A percentile compares a stretch with the other conserved stretches of the same genome.
Conservation (phyloP, 2,888 invertebrate genomes). For the Lasioglossum oenotherae region DNA sequence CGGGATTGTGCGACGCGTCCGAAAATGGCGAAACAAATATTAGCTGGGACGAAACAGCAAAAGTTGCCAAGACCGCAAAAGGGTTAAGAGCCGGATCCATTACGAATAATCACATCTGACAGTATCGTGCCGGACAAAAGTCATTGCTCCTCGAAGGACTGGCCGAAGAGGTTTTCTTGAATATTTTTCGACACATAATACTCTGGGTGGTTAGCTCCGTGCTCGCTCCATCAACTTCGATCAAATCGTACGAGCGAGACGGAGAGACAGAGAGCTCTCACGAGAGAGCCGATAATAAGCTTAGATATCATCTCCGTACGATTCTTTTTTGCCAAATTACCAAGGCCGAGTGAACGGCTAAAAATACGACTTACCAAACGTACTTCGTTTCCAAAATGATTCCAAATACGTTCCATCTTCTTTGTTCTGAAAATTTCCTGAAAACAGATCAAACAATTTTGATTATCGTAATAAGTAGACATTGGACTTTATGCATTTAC, state of each 20-base stretch:
- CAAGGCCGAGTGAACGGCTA: neutral
- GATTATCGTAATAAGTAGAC: neutral
- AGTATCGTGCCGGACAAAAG: constrained; percentile 70
- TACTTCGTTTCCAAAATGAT: neutral
- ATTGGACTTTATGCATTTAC: neutral
- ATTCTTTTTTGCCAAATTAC: constrained; percentile 8
- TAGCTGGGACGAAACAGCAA: neutral
- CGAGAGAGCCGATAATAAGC: constrained; percentile 75
- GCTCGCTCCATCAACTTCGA: constrained; percentile 80
- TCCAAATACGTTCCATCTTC: neutral
- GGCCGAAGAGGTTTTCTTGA: constrained; percentile 71
- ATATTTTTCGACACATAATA: constrained; percentile 81
- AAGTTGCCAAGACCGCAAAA: constrained; percentile 9
- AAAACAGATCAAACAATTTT: neutral
- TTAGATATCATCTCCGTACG: constrained; percentile 65
- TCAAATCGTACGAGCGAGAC: constrained; percentile 72
- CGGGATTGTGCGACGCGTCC: neutral
- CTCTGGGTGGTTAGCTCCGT: constrained; percentile 81
- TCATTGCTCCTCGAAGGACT: constrained; percentile 74
- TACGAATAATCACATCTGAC: constrained; percentile 68
- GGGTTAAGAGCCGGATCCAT: constrained; percentile 62
- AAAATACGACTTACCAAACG: neutral
- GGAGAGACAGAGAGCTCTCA: constrained; percentile 61
- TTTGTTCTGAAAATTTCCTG: neutral
- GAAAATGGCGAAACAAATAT: neutral